Base-by-base conservation (phyloP, 2,888 invertebrate genomes). In the Heliconius cydno region DNA sequence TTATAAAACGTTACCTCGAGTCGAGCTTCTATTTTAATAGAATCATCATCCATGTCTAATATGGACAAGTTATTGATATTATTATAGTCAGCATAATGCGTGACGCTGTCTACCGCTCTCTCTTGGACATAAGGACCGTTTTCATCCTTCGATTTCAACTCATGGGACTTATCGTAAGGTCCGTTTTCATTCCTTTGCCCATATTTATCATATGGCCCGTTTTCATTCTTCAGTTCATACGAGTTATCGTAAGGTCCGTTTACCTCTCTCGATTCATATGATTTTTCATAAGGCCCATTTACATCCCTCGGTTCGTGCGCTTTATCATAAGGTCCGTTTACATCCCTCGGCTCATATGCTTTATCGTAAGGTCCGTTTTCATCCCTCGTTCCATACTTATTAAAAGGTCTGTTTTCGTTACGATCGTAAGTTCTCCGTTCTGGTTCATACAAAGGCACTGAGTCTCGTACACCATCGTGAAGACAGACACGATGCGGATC, bases 21-120 rank as follows among this genome's bases (percentile, higher is more conserved):
- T 12, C 92, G 84, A 7, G 95, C 89, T 83, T 94, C 92, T 57
- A 95, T 92, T 86, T 95, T 93, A 86, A 94, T 94, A 65, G 90
- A 90, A 85, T 95, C 90, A 83, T 95, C 95, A 86, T 95, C 95
- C 94, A 95, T 94, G 85, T 95, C 94, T 65, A 95, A 90, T 77
- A 95, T 95, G 84, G 91, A 87, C 82, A 94, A 90, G 85, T 94
- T 94, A 86, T 94, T 94, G 86, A 93, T 77, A 71, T 84, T 80
- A 81, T 83, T 83, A 82, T 86, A 84, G 78, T 84, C 85, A 76
- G 84, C 80, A 80, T 84, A 84, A 52, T 79, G 83, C 74, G 83
- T 79, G 15, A 30, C n/a, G 3, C 74, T 63, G n/a, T 63, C 74
- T 25, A 46, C 41, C 19, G 67, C 60, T 28, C 67, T 60, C 22